Conservation (phyloP, 2,888 invertebrate genomes). For the Papilio elwesi region DNA sequence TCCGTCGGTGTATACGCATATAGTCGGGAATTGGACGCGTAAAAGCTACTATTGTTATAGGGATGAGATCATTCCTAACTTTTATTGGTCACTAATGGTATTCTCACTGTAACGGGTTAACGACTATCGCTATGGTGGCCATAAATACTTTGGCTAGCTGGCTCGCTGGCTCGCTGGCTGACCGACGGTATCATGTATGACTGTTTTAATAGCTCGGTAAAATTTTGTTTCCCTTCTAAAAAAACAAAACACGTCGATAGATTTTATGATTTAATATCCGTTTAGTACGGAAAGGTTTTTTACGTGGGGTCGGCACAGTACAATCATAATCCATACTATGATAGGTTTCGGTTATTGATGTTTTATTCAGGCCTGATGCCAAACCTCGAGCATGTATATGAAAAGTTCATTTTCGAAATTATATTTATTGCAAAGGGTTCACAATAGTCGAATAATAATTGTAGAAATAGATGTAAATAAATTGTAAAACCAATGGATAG, state of each 20-base stretch:
- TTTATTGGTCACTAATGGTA: conserved; percentile 41
- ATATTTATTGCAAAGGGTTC: no score
- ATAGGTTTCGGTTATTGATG: no score
- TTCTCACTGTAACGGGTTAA: conserved; percentile 39
- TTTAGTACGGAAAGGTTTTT: no score
- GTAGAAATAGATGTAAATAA: no score
- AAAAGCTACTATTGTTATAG: conserved; percentile 40
- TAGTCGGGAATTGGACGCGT: conserved; percentile 34
- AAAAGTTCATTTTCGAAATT: no score
- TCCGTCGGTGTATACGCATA: not conserved
- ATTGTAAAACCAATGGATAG: no score
- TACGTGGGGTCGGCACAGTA: no score
- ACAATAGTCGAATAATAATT: no score
- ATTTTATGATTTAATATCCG: conserved; percentile 10
- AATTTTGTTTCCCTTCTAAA: conserved; percentile 30
- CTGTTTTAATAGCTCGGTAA: conserved; percentile 17
- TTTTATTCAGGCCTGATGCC: no score
- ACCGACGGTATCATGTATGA: conserved; percentile 22
- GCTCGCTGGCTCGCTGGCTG: conserved; percentile 6
- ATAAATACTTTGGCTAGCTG: conserved; percentile 28
- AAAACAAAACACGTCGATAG: conserved; percentile 11
- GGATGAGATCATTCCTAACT: conserved; percentile 39
- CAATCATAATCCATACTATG: no score
- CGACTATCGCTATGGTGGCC: conserved; percentile 32
- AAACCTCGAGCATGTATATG: no score